Conservation (phyloP, 2,797 vertebrate species). For the Sebastolobus altivelis region DNA sequence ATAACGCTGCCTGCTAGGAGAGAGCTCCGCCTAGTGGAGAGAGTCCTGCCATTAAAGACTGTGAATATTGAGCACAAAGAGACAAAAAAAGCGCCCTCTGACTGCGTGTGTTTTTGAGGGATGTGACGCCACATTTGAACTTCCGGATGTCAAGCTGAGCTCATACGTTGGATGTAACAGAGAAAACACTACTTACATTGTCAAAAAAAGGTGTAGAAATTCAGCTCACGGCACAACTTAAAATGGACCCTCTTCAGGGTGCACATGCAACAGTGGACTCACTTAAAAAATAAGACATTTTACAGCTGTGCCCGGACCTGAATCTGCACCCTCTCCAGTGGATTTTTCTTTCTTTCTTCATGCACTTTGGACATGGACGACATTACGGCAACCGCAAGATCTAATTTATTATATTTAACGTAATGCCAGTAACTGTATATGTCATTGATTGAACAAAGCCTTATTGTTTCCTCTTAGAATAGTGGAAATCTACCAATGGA, state of each 20-base stretch:
- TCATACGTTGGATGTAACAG: background rate
- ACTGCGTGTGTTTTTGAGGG: background rate
- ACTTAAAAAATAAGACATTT: background rate
- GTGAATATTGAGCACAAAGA: slow-evolving; percentile 15
- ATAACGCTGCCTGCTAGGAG: background rate
- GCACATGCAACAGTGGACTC: background rate
- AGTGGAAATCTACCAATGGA: background rate
- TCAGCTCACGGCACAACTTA: slow-evolving; percentile 3
- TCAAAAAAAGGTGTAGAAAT: background rate
- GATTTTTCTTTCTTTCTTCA: slow-evolving; percentile 7
- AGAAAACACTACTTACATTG: background rate
- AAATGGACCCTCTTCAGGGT: background rate
- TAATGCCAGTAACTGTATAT: slow-evolving; percentile 23
- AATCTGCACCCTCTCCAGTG: background rate
- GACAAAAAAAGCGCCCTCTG: background rate
- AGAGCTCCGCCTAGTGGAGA: slow-evolving; percentile 54
- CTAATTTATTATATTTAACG: slow-evolving; percentile 69
- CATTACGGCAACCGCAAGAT: slow-evolving; percentile 15
- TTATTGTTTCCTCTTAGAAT: slow-evolving; percentile 15
- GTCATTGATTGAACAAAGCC: slow-evolving; percentile 33
- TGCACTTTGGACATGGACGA: slow-evolving; percentile 46
- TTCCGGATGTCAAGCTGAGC: background rate
- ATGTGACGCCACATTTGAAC: background rate
- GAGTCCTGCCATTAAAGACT: slow-evolving; percentile 34
- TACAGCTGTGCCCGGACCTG: slow-evolving; percentile 3